Percentiles rank a stretch among this genome's conserved stretches.
Conservation (phyloP, 2,888 invertebrate species). For the Lomographa bimaculata region DNA sequence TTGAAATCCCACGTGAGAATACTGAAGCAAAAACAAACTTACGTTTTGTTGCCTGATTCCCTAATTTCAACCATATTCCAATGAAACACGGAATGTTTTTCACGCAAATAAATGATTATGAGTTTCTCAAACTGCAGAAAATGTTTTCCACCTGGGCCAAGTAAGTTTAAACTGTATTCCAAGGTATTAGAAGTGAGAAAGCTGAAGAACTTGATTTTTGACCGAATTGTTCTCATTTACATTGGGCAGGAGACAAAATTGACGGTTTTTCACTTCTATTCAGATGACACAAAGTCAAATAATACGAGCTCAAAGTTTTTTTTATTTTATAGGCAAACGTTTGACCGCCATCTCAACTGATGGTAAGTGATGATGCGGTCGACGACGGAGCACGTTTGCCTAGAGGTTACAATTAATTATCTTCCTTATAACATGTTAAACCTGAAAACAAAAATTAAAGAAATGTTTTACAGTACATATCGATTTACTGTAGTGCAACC, state of each 20-base stretch:
- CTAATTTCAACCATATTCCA: slow-evolving; percentile 14
- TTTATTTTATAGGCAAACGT: no score
- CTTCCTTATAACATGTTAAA: no score
- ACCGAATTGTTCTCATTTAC: slow-evolving; percentile 63
- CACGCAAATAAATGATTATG: slow-evolving; percentile 18
- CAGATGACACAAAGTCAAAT: slow-evolving; percentile 34
- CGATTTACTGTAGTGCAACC: no score
- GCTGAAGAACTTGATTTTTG: slow-evolving; percentile 24
- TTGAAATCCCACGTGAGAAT: slow-evolving; percentile 57
- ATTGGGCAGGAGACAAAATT: slow-evolving; percentile 65
- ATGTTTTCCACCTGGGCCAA: slow-evolving; percentile 2
- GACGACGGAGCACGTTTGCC: no score
- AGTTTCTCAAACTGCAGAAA: slow-evolving; percentile 17
- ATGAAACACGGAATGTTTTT: neutral
- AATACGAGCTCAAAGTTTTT: slow-evolving; percentile 4
- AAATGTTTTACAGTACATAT: no score
- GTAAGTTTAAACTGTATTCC: slow-evolving; percentile 25
- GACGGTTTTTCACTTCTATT: slow-evolving; percentile 62
- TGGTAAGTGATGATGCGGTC: no score
- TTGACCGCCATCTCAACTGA: no score
- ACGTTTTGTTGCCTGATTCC: neutral
- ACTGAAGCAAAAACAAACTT: slow-evolving; percentile 32
- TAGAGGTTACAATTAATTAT: no score
- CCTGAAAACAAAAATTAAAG: no score
- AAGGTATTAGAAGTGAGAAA: slow-evolving; percentile 23